Base-by-base conservation (phyloP, 2,888 invertebrate genomes). In the Ariolimax columbianus region DNA sequence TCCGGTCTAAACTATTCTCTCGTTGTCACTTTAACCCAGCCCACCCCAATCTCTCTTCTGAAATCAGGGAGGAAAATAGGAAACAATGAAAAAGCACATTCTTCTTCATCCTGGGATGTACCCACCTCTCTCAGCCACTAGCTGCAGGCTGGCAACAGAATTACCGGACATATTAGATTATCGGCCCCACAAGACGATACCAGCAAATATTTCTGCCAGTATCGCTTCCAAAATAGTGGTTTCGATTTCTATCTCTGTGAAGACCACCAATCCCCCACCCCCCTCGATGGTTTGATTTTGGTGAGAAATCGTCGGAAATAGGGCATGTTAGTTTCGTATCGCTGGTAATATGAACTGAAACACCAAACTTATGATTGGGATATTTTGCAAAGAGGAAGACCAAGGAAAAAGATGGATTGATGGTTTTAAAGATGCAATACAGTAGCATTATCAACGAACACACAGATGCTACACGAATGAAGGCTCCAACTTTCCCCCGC, bases 41-140 rank as follows among this genome's bases (percentile, higher is more conserved):
- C 70, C 70, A 23, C 38, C 70, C 40, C 70, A 26, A 26, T 40
- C 70, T 70, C n/a, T n/a, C 59, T 63, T 63, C 3, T n/a, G 59
- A n/a, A 63, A 63, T 63, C 59, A 63, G n/a, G 26, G 59, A n/a
- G n/a, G n/a, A n/a, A 63, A 63, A 63, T 63, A 23, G n/a, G n/a
- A 63, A 63, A 63, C 59, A 63, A 63, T 63, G 59, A 63, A 68
- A 11, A 68, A 68, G 0, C 19, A 4, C 36, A 36, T 68, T 68
- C 36, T 30, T 68, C 36, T 17, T 36, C 36, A 68, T 63, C 59
- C 7, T 4, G 59, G n/a, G n/a, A 63, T 63, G 59, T 63, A n/a
- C n/a, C n/a, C 73, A 17, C 14, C 6, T 43, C 17, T 30, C 73
- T 40, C 26, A 6, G 47, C 43, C 73, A 47, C 26, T 43, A 30